Evolutionary conservation across 2,888 invertebrate species (phyloP), one percentile per base, ranked within the genome.

Genomic region (Serripes groenlandicus): DNA sequence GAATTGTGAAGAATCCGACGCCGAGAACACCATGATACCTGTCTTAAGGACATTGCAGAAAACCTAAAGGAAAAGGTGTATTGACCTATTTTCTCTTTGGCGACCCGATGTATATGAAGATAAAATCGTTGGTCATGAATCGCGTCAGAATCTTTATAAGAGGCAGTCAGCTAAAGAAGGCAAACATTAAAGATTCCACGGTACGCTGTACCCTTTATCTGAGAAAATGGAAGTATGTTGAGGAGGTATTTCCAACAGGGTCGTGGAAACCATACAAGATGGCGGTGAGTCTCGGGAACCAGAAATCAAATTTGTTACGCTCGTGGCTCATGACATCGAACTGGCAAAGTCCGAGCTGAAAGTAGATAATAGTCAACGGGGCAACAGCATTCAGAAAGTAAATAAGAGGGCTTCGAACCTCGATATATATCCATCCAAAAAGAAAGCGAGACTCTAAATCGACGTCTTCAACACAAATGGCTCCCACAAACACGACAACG

Each of bases 261-360:
- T 72, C n/a, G 72, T 56, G 26, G 52, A 52, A 3, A 18, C 9
- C 23, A 35, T 26, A 5, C 72, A 72, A 56, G 4, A 18, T 1
- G 62, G 62, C 1, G 26, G 23, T 7, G 62, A 42, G 30, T 15
- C 7, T n/a, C 5, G 15, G 5, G n/a, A 7, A 11, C 60, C 9
- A 28, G 37, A 56, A 1, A 69, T 62, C 1, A 49, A 64, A 64
- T 77, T 77, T 35, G 77, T 77, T 28, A 71, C 71, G 15, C 71
- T 62, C 0, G 32, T 76, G 3, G 76, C 76, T 23, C 76, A 76
- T 34, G 76, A 11, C 26, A 37, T 70, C 11, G 76, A 76, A 32
- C n/a, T 76, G 23, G 76, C 76, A 28, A 76, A 76, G 23, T 76
- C 76, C 11, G 76, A 76, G 49, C 26, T 75, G 21, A 68, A 68